Conservation (phyloP, 2,888 invertebrate species). For the Drosophila ezoana region DNA sequence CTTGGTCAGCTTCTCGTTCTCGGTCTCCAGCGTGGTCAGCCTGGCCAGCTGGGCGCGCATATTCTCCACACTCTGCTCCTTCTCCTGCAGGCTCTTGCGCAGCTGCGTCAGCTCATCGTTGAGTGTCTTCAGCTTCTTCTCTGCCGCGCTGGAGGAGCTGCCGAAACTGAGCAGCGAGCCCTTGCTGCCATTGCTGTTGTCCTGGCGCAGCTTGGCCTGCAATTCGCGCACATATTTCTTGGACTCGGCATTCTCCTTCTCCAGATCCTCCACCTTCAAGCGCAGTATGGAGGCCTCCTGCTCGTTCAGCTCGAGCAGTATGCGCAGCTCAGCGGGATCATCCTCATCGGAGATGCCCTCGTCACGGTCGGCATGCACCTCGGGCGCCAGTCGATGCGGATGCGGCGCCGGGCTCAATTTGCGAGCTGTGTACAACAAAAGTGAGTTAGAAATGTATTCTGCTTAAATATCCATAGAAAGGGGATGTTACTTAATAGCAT, state of each 20-base stretch:
- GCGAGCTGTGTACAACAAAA: slow-evolving; percentile 85
- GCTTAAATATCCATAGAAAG: no score
- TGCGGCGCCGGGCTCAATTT: slow-evolving; percentile 89
- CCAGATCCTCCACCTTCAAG: slow-evolving; percentile 93
- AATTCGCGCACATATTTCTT: slow-evolving; percentile 92
- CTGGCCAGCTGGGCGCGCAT: slow-evolving; percentile 90
- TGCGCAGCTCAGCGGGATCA: slow-evolving; percentile 92
- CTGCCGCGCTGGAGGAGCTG: slow-evolving; percentile 65
- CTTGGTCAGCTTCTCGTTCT: slow-evolving; percentile 90
- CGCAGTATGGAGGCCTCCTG: slow-evolving; percentile 94
- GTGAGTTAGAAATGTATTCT: not conserved
- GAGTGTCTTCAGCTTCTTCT: slow-evolving; percentile 86
- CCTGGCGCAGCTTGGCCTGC: slow-evolving; percentile 88
- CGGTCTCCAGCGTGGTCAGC: slow-evolving; percentile 89
- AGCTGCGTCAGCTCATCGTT: slow-evolving; percentile 91
- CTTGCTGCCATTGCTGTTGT: slow-evolving; percentile 55
- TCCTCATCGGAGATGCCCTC: slow-evolving; percentile 92
- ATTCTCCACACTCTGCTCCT: slow-evolving; percentile 92
- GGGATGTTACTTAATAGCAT: slow-evolving; percentile 13
- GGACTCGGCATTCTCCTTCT: slow-evolving; percentile 90
- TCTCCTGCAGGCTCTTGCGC: slow-evolving; percentile 91
- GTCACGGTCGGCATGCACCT: slow-evolving; percentile 90
- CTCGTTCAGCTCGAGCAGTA: slow-evolving; percentile 94
- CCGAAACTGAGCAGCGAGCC: slow-evolving; percentile 59
- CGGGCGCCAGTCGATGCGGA: slow-evolving; percentile 88